Evolutionary conservation across 2,797 vertebrate species (phyloP), one percentile per base, ranked within the genome.

Genomic region (Agapornis canus): DNA sequence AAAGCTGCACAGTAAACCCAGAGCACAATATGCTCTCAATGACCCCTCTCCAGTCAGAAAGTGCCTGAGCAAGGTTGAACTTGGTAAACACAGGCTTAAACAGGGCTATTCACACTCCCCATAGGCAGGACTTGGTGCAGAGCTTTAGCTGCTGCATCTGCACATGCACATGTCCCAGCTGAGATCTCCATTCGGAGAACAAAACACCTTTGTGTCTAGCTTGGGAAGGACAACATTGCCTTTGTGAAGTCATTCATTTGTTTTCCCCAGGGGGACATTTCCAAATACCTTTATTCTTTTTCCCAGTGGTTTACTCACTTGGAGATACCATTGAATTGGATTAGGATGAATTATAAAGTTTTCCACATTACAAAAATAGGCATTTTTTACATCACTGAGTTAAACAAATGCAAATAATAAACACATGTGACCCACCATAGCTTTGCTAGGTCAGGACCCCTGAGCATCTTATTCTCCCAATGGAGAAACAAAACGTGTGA

Each of bases 21-120:
- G 48, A 45, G 60, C 20, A 2, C 0, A 0, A 9, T 17, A 23
- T 70, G 27, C 40, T 49, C 48, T n/a, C 54, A 10, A 22, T 8
- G 54, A 43, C 68, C 31, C 40, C 29, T 29, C 31, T 47, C 14
- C 25, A 7, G 45, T 0, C 65, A 48, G 72, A 39, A 56, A 48
- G 40, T 18, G 2, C 47, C 32, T 11, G 2, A 39, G 43, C 23
- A 16, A 27, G 49, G 25, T 1, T 37, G 47, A 42, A 11, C 49
- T 61, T 35, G 35, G 48, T 4, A 18, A 52, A 32, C 7, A 3
- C 16, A 19, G 75, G 22, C 32, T 51, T 22, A 31, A 37, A 1
- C 1, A 8, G 63, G 31, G 57, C 65, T 25, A 5, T 22, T 71
- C 64, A 31, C 17, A 2, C 16, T 6, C 54, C 4, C 17, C 47